Evolutionary conservation across 2,888 invertebrate genomes (phyloP).

Genomic region (Drosophila neotestacea): DNA sequence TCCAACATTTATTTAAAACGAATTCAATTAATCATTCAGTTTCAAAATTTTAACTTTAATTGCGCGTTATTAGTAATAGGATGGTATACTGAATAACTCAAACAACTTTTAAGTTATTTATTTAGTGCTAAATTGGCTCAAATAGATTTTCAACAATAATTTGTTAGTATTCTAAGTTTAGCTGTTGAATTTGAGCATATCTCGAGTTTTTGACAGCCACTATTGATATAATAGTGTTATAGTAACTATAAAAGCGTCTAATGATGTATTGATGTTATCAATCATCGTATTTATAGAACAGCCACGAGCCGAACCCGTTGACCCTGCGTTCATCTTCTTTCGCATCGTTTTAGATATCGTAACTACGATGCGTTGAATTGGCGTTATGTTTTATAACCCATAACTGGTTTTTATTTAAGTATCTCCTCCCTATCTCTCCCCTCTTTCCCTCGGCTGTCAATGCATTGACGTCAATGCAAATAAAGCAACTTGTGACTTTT

Average conservation of each 20-base stretch:
- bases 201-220: constrained; percentile 13
- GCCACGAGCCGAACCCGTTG: constrained; percentile 18
- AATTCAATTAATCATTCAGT: constrained; percentile 42
- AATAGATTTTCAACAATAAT: background rate
- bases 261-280: constrained; percentile 3
- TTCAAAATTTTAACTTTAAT: background rate
- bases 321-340: constrained; percentile 34
- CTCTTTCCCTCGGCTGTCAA: constrained; percentile 14
- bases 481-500: constrained; percentile 53
- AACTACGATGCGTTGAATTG: constrained; percentile 35
- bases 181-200: constrained; percentile 7
- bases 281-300: background rate
- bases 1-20: constrained; percentile 8
- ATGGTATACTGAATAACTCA: background rate
- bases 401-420: constrained; percentile 54
- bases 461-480: constrained; percentile 79
- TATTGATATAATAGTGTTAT: constrained; percentile 2
- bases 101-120: background rate
- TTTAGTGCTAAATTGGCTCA: too few relatives aligned
- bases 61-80: background rate
- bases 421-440: constrained; percentile 20
- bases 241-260: constrained; percentile 9
- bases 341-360: constrained; percentile 24
- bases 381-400: constrained; percentile 46
- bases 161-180: background rate